Evolutionary conservation across 2,797 vertebrate genomes (phyloP), one percentile per base, ranked within the genome.

Genomic region (Danio choprae): DNA sequence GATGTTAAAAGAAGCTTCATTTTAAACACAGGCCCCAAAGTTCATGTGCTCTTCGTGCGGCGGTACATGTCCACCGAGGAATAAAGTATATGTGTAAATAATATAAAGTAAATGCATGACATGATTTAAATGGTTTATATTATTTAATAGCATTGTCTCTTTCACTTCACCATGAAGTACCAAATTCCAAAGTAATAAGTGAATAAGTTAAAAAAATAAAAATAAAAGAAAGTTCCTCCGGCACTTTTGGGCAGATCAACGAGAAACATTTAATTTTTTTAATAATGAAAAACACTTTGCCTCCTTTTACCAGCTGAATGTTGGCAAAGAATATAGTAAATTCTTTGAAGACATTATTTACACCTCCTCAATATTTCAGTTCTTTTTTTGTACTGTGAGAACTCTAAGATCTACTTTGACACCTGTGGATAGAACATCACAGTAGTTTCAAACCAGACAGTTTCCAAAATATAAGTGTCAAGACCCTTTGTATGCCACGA

Each of bases 401-500:
- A 69, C 53, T 59, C 55, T 53, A 80, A 22, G 22, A 56, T 73
- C 20, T 73, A 74, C 73, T 64, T 62, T 74, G 77, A 81, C 77
- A 68, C 74, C 55, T 44, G 71, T 77, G 81, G 78, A 81, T 59
- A 80, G 74, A 69, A 80, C 75, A 87, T 74, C 84, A 82, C 76
- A 86, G 74, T 83, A 81, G 84, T 81, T 82, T 72, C 59, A 53
- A 46, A 38, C 77, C 83, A 79, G 79, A 84, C 69, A 62, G 71
- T 77, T 86, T 77, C 79, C 83, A 29, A 60, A 87, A 68, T 16
- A 84, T 76, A 60, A 82, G 84, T 74, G 50, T 65, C 38, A 77
- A 68, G 71, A 85, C 73, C 69, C 60, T 85, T 82, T 83, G 85
- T 65, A 85, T 73, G 75, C 84, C 77, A 86, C 78, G 68, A 74